Evolutionary conservation across 2,797 vertebrate genomes (phyloP), one percentile per base, ranked within the genome.

Genomic region (Takifugu rubripes): DNA sequence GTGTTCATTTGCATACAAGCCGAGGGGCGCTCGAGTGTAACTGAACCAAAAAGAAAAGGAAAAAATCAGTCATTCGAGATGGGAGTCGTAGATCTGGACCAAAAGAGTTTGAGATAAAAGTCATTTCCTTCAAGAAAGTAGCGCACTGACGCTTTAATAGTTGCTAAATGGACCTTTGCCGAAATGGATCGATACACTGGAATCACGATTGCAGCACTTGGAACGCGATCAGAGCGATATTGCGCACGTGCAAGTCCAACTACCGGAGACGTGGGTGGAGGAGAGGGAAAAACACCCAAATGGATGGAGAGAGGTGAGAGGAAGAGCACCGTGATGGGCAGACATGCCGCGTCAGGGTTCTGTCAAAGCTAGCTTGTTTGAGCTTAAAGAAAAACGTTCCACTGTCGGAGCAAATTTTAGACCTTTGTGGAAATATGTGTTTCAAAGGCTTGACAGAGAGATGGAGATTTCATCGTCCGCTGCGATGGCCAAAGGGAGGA

Each of bases 1-100:
- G 44, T 11, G 7, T 25, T 64, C 14, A 79, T 82, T 81, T 82
- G 60, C 71, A 75, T 72, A 68, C 55, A 58, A 47, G 54, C 68
- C 61, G 7, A 17, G 57, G 54, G 59, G 21, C 16, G 14, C 43
- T 43, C 36, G 68, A 56, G 59, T 61, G 52, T 65, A 75, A 53
- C 60, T 56, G 54, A 48, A 62, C 36, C 74, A 70, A 55, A 54
- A 27, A 9, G 71, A 66, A 25, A 58, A 66, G 78, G 31, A 46
- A 40, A 54, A 63, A 77, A 72, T 72, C 64, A 67, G 58, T 49
- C 46, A 62, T 61, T 49, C 57, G 26, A 25, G 33, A 60, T 64
- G 51, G n/a, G 53, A 52, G 61, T 49, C 54, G 73, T 59, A 12
- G 56, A 48, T 48, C 59, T 12, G 49, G 49, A 66, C 54, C 63